These are phyloP conservation scores for Stratiomys singularior DNA, from an alignment of 2,888 invertebrate genomes.

Conservation along the genomic window DNA sequence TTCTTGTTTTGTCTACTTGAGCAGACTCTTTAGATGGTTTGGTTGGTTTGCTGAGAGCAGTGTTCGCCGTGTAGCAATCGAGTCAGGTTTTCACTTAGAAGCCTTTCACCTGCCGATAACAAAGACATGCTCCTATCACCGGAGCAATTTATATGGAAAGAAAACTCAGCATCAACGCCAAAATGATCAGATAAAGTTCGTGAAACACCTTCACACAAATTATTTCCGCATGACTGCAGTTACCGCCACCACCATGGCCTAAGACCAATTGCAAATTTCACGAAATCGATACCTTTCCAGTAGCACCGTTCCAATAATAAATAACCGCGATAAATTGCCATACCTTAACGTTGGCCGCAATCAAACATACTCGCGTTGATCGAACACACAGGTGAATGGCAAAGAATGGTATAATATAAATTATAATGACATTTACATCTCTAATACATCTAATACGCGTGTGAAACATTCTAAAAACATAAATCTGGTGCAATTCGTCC, in stretches of 20 bases:
- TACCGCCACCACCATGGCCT: background rate
- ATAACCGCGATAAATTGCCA: constrained; percentile 31
- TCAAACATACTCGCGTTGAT: background rate
- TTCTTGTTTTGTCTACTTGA: too few species aligned
- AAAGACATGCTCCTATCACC: too few species aligned
- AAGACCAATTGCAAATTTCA: background rate
- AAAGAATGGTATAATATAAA: constrained; percentile 27
- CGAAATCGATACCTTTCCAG: constrained; percentile 31
- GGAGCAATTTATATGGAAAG: too few species aligned
- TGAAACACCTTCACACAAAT: constrained; percentile 16
- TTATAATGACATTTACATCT: constrained; percentile 41
- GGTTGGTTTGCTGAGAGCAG: too few species aligned
- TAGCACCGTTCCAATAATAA: constrained; percentile 18
- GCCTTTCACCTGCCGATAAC: too few species aligned
- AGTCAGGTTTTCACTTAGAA: too few species aligned
- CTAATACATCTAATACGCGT: constrained; percentile 40
- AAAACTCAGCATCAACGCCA: background rate
- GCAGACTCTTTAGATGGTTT: too few species aligned
- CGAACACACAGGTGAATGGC: constrained; percentile 15
- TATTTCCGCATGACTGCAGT: constrained; percentile 24
- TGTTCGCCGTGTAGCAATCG: too few species aligned
- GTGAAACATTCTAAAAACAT: constrained; percentile 29
- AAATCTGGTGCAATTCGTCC: constrained; percentile 42
- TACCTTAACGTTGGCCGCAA: background rate
- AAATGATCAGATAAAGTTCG: background rate